These are phyloP conservation scores for Pissodes strobi DNA, from an alignment of 1,140 invertebrate genomes.

Conservation along the genomic window DNA sequence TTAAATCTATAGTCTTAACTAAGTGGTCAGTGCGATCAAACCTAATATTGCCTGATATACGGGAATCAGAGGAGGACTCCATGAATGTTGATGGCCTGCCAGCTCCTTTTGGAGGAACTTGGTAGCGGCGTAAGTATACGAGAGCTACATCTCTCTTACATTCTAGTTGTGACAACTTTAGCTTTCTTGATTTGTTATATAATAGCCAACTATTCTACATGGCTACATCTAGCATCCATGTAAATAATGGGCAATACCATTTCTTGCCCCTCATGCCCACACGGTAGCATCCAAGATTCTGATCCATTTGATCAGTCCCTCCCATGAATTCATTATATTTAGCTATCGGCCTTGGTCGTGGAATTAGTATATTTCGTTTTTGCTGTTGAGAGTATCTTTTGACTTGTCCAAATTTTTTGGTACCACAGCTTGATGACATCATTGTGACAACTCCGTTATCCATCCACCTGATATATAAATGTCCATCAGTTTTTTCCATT, in stretches of 20 bases:
- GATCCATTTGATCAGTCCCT: constrained; percentile 52
- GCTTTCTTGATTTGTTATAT: constrained; percentile 37
- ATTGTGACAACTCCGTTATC: constrained; percentile 48
- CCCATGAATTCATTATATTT: constrained; percentile 51
- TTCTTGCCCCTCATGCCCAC: constrained; percentile 50
- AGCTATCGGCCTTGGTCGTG: constrained; percentile 35
- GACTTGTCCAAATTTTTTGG: constrained; percentile 41
- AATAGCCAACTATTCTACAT: constrained; percentile 51
- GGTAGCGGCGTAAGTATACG: constrained; percentile 29
- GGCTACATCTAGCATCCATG: constrained; percentile 46
- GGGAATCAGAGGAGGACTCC: constrained; percentile 4
- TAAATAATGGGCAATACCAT: constrained; percentile 53
- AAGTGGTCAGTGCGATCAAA: constrained; percentile 30
- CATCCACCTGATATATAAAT: constrained; percentile 43
- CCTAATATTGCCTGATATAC: constrained; percentile 27
- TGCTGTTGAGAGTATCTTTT: constrained; percentile 43
- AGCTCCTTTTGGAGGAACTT: constrained; percentile 10
- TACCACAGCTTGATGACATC: constrained; percentile 42
- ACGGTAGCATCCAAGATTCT: constrained; percentile 51
- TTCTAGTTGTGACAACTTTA: constrained; percentile 33
- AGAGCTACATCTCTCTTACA: constrained; percentile 39
- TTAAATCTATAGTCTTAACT: constrained; percentile 23
- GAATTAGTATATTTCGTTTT: constrained; percentile 45
- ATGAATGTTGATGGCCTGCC: constrained; percentile 17
- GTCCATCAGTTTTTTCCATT: constrained; percentile 30